Evolutionary conservation across 2,797 vertebrate genomes (phyloP), one percentile per base, ranked within the genome.

Genomic region (Acropternis orthonyx): DNA sequence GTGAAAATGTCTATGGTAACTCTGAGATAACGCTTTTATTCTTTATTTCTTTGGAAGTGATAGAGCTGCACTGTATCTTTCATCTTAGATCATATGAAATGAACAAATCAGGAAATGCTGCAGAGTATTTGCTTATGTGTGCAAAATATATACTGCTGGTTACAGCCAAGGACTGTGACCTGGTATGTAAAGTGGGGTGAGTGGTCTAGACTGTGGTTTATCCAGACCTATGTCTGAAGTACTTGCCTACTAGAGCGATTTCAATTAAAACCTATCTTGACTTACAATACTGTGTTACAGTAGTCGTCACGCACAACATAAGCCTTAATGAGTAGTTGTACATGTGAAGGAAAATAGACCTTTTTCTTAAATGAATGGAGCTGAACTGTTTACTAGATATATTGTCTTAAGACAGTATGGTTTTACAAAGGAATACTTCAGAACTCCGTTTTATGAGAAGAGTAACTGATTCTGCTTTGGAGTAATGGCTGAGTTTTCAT

Each of bases 1-100:
- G 67, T 93, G 93, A 89, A 92, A 95, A 93, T 58, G 63, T 26
- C 75, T 86, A 3, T 12, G 37, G 52, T 79, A 81, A 92, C 55
- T 88, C 80, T 2, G 4, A 88, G 88, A 72, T 95, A 90, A 84
- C 0, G 0, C 73, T 86, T 95, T 65, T 88, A 65, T 92, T 85
- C 73, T 73, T 82, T 61, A 67, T 78, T 90, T 92, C 56, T 43
- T n/a, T 80, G 44, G 34, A 8, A 59, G 44, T 27, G 79, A 76
- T 84, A 92, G 62, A 67, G 30, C 75, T 93, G 65, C 34, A 7
- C 39, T 39, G 0, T 73, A 56, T 88, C 91, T 93, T 96, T 95
- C 82, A 59, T 91, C 79, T 90, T 1, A 0, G 63, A 67, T 30
- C 52, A 65, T 30, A 67, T 59, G 71, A 93, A 84, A 61, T 88